Percentiles rank a stretch among this genome's conserved stretches.
These are phyloP conservation scores for Heliconius ismenius DNA, from an alignment of 2,888 invertebrate genomes.

Conservation along the genomic window DNA sequence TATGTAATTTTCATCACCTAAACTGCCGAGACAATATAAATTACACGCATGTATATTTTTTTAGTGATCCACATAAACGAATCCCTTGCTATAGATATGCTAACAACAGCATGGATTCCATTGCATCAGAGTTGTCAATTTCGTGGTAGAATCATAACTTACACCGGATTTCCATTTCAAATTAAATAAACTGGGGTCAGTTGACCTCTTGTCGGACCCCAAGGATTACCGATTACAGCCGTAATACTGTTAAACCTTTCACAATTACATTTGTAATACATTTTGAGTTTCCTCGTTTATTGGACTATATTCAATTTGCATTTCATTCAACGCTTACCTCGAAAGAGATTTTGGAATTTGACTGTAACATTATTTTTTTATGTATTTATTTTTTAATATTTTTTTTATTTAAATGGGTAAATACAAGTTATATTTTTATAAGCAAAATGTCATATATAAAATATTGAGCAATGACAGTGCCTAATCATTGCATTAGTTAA, in stretches of 20 bases:
- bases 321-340: constrained; percentile 29
- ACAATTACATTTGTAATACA: constrained; percentile 46
- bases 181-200: constrained; percentile 45
- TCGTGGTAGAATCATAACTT: constrained; percentile 6
- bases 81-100: background rate
- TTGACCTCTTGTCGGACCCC: constrained; percentile 40
- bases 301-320: constrained; percentile 35
- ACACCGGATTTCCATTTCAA: constrained; percentile 34
- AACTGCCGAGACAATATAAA: too few species aligned
- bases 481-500: background rate
- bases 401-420: background rate
- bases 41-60: background rate
- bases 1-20: too few species aligned
- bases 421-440: too few species aligned
- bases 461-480: background rate
- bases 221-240: constrained; percentile 42
- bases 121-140: background rate
- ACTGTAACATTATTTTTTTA: background rate
- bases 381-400: background rate
- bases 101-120: background rate
- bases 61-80: background rate
- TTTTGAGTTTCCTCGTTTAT: constrained; percentile 39
- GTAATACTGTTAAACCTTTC: constrained; percentile 45
- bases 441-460: too few species aligned
- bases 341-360: background rate